These are phyloP conservation scores for Nasalis larvatus DNA, from an alignment of 2,113 vertebrate genomes.

Conservation along the genomic window DNA sequence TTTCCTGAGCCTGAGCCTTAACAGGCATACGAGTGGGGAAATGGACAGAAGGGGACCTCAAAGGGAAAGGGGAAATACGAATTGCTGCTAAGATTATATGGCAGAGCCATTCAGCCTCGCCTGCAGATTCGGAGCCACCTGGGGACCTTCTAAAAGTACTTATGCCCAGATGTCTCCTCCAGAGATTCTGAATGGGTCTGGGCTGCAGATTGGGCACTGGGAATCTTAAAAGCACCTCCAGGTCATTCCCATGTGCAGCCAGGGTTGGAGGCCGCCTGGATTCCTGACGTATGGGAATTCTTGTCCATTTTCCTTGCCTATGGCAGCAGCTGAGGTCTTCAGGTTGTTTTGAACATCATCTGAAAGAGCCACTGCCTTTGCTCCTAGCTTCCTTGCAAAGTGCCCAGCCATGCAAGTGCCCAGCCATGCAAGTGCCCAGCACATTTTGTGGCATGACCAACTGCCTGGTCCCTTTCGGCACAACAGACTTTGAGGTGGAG, in stretches of 20 bases:
- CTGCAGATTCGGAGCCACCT: not conserved
- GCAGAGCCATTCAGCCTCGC: not conserved
- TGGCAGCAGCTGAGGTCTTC: not conserved
- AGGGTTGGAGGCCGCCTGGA: not conserved
- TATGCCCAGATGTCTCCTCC: not conserved
- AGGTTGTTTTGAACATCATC: not conserved
- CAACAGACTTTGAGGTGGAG: not conserved
- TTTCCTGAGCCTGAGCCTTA: not conserved
- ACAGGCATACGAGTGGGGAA: not conserved
- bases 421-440: fast-evolving
- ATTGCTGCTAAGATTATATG: not conserved
- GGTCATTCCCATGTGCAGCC: not conserved
- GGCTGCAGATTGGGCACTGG: not conserved
- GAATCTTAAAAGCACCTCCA: not conserved
- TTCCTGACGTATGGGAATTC: not conserved
- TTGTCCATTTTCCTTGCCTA: not conserved
- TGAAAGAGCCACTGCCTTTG: not conserved
- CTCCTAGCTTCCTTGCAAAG: not conserved
- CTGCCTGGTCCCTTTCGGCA: not conserved
- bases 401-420: not conserved
- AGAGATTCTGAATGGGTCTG: not conserved
- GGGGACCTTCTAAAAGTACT: not conserved
- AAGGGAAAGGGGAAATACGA: not conserved
- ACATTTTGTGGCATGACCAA: no score
- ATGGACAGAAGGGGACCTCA: not conserved